Evolutionary conservation across 1,140 invertebrate genomes (phyloP).

Genomic region (Lamellibrachia luymesi): DNA sequence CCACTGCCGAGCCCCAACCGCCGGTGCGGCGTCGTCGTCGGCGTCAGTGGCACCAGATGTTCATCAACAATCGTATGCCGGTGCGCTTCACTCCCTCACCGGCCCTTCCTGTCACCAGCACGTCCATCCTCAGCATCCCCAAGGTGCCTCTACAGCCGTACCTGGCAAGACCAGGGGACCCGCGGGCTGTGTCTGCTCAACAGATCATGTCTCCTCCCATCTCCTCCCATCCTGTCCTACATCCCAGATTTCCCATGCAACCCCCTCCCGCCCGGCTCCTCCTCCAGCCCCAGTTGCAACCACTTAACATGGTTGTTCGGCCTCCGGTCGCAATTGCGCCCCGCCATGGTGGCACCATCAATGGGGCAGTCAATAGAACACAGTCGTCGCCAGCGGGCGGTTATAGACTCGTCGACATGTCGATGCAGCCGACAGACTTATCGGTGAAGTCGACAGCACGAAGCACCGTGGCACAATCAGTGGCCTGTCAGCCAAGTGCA

Average conservation of each 20-base stretch:
- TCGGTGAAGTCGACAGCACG: neutral
- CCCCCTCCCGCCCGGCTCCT: neutral
- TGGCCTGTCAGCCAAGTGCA: neutral
- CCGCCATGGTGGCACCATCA: neutral
- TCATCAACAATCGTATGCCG: neutral
- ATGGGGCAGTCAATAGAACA: neutral
- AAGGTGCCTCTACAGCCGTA: neutral
- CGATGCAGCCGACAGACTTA: neutral
- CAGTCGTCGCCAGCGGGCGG: too few species aligned
- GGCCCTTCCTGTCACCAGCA: neutral
- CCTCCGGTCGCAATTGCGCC: neutral
- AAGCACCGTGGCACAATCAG: neutral
- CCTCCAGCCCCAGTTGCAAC: neutral
- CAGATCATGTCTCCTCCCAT: neutral
- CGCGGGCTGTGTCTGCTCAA: neutral
- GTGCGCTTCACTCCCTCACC: neutral
- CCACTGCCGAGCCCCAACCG: neutral
- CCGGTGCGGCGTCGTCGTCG: neutral
- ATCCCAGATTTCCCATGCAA: neutral
- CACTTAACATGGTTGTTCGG: neutral
- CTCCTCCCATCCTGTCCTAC: neutral
- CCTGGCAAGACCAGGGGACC: neutral
- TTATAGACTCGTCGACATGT: neutral
- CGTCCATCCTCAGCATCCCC: neutral
- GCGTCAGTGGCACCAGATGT: constrained; percentile 2